Conservation (phyloP, 2,888 invertebrate species). For the Pocota personata region DNA sequence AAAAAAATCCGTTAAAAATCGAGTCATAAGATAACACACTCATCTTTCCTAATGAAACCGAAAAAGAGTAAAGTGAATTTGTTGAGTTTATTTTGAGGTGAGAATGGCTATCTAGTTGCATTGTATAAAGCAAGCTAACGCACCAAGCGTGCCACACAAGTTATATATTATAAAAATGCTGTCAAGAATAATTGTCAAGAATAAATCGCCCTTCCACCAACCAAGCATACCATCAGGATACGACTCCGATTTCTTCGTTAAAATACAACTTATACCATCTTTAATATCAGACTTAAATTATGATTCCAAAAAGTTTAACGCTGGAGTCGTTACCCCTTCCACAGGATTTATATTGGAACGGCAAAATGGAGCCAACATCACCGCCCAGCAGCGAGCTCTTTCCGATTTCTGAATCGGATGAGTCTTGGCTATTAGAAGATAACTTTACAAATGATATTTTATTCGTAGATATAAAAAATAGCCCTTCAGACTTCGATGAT, state of each 20-base stretch:
- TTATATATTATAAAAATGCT: conserved; percentile 79
- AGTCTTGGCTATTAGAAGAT: conserved; percentile 77
- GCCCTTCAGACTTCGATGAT: conserved; percentile 72
- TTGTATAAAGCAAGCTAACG: conserved; percentile 78
- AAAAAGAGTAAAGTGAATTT: conserved; percentile 79
- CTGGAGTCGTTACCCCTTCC: conserved; percentile 82
- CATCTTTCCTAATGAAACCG: conserved; percentile 81
- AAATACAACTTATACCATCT: conserved; percentile 62
- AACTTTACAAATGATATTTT: conserved; percentile 80
- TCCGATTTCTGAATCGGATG: conserved; percentile 77
- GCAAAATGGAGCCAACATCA: conserved; percentile 81
- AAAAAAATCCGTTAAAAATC: too few species aligned
- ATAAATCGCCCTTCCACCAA: conserved; percentile 88
- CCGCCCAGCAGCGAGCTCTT: conserved; percentile 80
- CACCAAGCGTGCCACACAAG: conserved; percentile 80
- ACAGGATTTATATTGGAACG: conserved; percentile 81
- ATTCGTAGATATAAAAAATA: conserved; percentile 75
- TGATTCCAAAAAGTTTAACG: conserved; percentile 73
- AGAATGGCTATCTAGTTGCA: conserved; percentile 90
- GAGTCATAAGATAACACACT: too few species aligned
- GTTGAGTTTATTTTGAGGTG: conserved; percentile 83
- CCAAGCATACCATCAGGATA: conserved; percentile 86
- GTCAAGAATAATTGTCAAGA: conserved; percentile 86
- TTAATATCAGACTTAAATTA: conserved; percentile 70
- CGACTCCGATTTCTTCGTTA: conserved; percentile 80